Percentiles rank a stretch among this genome's conserved stretches.
These are phyloP conservation scores for Zaprionus africanus DNA, from an alignment of 1,140 invertebrate species.

Conservation along the genomic window DNA sequence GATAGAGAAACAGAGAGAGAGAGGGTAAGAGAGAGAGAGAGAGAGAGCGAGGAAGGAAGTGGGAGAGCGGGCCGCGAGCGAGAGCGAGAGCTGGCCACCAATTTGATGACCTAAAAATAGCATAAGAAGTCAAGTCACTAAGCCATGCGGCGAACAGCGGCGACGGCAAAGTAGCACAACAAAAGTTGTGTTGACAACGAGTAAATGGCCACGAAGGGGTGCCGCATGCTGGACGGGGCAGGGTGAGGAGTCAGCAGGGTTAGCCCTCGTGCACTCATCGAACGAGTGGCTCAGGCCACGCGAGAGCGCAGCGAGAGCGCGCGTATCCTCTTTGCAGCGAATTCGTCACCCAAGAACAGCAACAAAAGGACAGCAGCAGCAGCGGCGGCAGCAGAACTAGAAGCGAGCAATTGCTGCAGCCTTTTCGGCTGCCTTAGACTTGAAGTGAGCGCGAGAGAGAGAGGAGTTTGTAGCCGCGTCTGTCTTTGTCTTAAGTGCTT, in stretches of 20 bases:
- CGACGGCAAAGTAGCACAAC: slow-evolving; percentile 67
- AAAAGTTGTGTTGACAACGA: slow-evolving; percentile 79
- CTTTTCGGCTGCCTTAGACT: slow-evolving; percentile 18
- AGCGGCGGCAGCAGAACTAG: slow-evolving; percentile 19
- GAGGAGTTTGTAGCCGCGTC: neutral
- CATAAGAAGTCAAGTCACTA: slow-evolving; percentile 66
- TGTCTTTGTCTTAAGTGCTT: neutral
- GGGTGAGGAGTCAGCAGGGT: neutral
- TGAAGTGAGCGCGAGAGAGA: neutral
- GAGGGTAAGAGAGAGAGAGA: neutral
- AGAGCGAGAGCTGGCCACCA: slow-evolving; percentile 47
- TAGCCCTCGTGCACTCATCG: slow-evolving; percentile 11
- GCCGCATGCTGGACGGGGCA: neutral
- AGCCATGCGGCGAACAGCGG: slow-evolving; percentile 51
- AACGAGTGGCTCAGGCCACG: slow-evolving; percentile 27
- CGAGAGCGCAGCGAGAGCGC: slow-evolving; percentile 21
- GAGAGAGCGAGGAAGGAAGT: neutral
- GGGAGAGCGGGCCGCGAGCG: slow-evolving; percentile 24
- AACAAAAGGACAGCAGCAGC: slow-evolving; percentile 7
- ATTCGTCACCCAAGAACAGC: slow-evolving; percentile 33
- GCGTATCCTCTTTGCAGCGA: slow-evolving; percentile 55
- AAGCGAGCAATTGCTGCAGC: slow-evolving; percentile 48
- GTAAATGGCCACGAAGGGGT: slow-evolving; percentile 19
- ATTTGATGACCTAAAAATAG: slow-evolving; percentile 80
- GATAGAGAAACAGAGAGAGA: neutral